Percentiles rank a stretch among this genome's conserved stretches.
These are phyloP conservation scores for Lottia gigantea DNA, from an alignment of 2,888 invertebrate species.

Conservation along the genomic window DNA sequence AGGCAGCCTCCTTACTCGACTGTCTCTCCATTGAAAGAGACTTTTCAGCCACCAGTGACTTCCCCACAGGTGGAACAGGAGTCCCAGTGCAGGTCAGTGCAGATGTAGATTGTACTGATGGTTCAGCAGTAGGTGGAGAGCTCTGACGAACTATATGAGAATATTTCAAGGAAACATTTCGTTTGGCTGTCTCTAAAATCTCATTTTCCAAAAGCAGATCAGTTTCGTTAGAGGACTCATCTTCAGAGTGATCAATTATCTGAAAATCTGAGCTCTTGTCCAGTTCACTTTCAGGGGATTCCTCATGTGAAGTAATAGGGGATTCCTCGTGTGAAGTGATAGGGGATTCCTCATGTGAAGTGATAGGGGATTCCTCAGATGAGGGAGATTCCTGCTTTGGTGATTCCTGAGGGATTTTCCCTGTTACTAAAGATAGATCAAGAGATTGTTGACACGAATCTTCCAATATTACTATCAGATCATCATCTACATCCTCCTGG, in stretches of 20 bases:
- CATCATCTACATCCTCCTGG: no score
- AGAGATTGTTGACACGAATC: no score
- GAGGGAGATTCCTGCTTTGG: no score
- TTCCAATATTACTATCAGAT: no score
- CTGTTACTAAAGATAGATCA: no score
- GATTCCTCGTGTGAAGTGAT: no score
- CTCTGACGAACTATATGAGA: background rate
- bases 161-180: background rate
- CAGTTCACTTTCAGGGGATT: background rate
- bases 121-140: background rate
- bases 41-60: background rate
- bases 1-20: background rate
- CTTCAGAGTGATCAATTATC: background rate
- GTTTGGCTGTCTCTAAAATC: background rate
- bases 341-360: no score
- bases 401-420: no score
- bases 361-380: no score
- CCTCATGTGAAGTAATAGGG: no score
- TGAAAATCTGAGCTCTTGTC: background rate
- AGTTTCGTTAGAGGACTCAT: background rate
- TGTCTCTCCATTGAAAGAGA: background rate
- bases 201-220: background rate
- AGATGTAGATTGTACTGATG: background rate
- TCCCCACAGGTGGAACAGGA: background rate
- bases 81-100: no score